Evolutionary conservation across 2,113 vertebrate genomes (phyloP).

Genomic region (Gallinago paraguaiae): DNA sequence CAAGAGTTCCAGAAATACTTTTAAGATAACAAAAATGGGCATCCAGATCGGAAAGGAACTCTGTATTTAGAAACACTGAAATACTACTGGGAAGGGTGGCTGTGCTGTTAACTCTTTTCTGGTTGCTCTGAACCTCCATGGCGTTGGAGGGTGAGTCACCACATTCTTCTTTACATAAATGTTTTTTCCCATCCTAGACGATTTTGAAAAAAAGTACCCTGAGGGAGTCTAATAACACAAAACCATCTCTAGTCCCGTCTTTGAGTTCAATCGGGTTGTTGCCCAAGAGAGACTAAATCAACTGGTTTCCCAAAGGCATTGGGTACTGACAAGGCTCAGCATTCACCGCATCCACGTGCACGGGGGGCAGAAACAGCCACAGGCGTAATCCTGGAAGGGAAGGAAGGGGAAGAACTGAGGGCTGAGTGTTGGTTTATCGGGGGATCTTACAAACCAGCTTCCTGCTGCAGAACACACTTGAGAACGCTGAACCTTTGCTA

Average conservation of each 20-base stretch:
- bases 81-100: neutral
- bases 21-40: conserved; percentile 52
- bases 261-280: neutral
- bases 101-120: conserved; percentile 37
- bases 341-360: neutral
- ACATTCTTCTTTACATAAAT: neutral
- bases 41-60: conserved; percentile 24
- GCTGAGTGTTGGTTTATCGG: neutral
- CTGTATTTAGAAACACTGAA: conserved; percentile 39
- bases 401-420: neutral
- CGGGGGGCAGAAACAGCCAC: neutral
- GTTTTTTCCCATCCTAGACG: neutral
- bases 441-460: neutral
- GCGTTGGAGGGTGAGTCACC: neutral
- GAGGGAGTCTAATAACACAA: neutral
- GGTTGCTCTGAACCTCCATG: neutral
- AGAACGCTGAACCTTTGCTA: neutral
- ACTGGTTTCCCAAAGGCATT: neutral
- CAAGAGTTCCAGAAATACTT: conserved; percentile 65
- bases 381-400: neutral
- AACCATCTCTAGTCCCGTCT: neutral
- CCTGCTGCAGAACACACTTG: neutral
- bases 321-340: neutral
- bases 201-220: neutral
- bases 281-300: neutral